These are phyloP conservation scores for Nebria salina DNA, from an alignment of 2,888 invertebrate genomes.

Conservation along the genomic window DNA sequence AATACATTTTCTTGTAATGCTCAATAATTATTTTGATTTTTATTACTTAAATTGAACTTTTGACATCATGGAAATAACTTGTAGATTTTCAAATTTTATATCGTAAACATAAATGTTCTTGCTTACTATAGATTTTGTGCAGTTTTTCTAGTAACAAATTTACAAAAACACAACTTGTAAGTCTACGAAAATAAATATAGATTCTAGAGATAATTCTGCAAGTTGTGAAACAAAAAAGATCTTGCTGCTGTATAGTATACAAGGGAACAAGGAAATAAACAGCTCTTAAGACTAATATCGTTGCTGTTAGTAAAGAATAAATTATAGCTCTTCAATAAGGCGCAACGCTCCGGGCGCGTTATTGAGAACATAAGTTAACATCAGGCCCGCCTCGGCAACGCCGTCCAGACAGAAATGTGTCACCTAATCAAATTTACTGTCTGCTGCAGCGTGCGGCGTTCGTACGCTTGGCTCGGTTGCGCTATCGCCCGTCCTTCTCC, in stretches of 20 bases:
- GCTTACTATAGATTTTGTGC: too few relatives aligned
- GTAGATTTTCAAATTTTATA: too few relatives aligned
- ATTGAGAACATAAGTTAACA: constrained; percentile 60
- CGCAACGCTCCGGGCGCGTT: constrained; percentile 48
- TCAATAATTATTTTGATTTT: neutral
- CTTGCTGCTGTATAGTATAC: neutral
- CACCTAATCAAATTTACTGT: constrained; percentile 62
- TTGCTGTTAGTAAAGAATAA: constrained; percentile 4
- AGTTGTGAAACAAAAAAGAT: too few relatives aligned
- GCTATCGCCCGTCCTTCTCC: constrained; percentile 42
- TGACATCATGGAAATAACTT: too few relatives aligned
- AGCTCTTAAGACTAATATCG: neutral
- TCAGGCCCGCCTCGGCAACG: constrained; percentile 51
- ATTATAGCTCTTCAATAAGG: constrained; percentile 17
- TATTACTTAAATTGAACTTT: too few relatives aligned
- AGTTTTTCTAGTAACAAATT: too few relatives aligned
- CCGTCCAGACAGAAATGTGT: constrained; percentile 57
- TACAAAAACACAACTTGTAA: too few relatives aligned
- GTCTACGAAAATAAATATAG: too few relatives aligned
- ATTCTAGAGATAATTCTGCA: too few relatives aligned
- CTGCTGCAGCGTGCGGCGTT: constrained; percentile 48
- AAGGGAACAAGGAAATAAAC: neutral
- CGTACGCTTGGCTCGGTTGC: constrained; percentile 46
- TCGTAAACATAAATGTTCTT: too few relatives aligned
- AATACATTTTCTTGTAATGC: neutral